Base-by-base conservation (phyloP, 2,888 invertebrate genomes). In the Strigamia crassipes region DNA sequence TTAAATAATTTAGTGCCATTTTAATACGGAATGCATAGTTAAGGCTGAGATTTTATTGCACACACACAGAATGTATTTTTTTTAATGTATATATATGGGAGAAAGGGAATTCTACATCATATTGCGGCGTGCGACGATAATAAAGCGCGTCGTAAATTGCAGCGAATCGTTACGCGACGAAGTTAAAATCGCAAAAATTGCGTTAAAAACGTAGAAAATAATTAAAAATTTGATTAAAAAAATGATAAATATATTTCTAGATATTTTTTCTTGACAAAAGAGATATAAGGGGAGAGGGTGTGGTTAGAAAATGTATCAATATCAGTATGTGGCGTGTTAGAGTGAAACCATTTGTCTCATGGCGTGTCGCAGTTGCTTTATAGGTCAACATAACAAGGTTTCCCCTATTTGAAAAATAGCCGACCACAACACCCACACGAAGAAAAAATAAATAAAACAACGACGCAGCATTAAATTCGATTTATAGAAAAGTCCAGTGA, bases 231-330 rank as follows among this genome's bases (percentile, higher is more conserved):
- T 51, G n/a, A n/a, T n/a, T n/a, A 51, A 51, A 66, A 66, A 66
- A 21, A 21, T 23, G 8, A 21, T 66, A 66, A 3, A 66, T 61
- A 66, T 21, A n/a, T 66, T 3, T 66, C 1, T 66, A 66, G 8
- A 23, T 66, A 23, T 66, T 10, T 66, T 10, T 21, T n/a, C 6
- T 61, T 61, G 4, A 18, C 18, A 66, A 66, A 8, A 66, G 23
- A 21, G 61, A 66, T 66, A 12, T 46, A 13, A 10, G 61, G 21
- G 61, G 13, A n/a, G 18, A 21, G 21, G 61, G 61, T 66, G 61
- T 66, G 61, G 61, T 66, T 66, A 66, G 61, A 66, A 66, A 66
- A 66, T 66, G 61, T 66, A 66, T 66, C 61, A 66, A 66, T 66
- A 66, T 66, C 61, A 66, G 61, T 66, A 66, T 66, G 61, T 66